These are phyloP conservation scores for Heterocephalus glaber DNA, from an alignment of 2,113 vertebrate species.

Conservation along the genomic window DNA sequence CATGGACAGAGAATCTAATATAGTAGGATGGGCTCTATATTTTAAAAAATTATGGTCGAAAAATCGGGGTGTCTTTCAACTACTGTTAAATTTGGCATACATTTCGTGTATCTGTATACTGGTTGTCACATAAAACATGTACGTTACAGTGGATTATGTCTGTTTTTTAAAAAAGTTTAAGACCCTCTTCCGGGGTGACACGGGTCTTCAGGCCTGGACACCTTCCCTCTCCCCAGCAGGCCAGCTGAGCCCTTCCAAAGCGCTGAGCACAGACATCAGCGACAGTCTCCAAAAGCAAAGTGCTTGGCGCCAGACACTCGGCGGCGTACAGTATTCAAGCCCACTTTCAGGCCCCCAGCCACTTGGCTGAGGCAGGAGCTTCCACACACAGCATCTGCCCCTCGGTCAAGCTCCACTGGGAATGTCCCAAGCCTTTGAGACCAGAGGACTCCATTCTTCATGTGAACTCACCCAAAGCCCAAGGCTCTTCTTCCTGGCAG, in stretches of 20 bases:
- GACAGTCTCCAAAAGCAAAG: not conserved
- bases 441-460: not conserved
- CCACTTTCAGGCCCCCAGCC: not conserved
- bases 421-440: not conserved
- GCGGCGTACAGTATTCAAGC: not conserved
- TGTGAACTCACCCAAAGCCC: not conserved
- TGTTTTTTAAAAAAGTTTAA: not conserved
- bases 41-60: not conserved
- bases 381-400: not conserved
- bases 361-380: not conserved
- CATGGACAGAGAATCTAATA: not conserved
- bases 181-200: not conserved
- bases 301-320: not conserved
- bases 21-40: not conserved
- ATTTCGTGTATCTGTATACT: not conserved
- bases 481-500: not conserved
- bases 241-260: not conserved
- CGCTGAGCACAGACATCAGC: not conserved
- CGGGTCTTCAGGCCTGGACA: not conserved
- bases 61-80: not conserved
- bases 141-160: not conserved
- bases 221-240: not conserved
- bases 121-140: not conserved
- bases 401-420: not conserved
- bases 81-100: not conserved